A percentile compares a stretch with the other conserved stretches of the same genome.
phyloP scores from a whole-genome alignment of 30 jellyfish, hydroid and myxozoan genomes.

The Aurelia aurita complex sp. Pacific region DNA sequence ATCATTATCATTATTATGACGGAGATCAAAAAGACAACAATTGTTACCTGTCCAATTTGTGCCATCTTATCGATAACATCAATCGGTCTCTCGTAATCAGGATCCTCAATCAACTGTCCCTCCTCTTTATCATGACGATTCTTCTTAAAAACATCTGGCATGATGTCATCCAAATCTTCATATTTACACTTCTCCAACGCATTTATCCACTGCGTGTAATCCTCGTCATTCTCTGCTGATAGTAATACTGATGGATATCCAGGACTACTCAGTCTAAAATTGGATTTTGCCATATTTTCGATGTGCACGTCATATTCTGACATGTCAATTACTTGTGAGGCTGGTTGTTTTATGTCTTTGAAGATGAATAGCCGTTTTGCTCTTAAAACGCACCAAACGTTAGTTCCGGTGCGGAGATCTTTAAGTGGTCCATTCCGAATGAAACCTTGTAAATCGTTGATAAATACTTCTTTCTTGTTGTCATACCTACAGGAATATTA shows the following conservation, averaged over 20 bases:
- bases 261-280: conserved; percentile 62
- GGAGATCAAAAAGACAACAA: too few species aligned
- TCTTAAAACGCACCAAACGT: conserved; percentile 82
- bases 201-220: conserved; percentile 64
- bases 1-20: too few species aligned
- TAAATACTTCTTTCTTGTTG: conserved; percentile 19
- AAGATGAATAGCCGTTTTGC: conserved; percentile 63
- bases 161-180: conserved; percentile 40
- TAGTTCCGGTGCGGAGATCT: conserved; percentile 64
- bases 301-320: conserved; percentile 61
- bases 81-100: conserved; percentile 75
- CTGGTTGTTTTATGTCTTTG: conserved; percentile 78
- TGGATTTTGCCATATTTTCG: conserved; percentile 7
- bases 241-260: conserved; percentile 69
- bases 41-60: conserved; percentile 4
- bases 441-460: conserved; percentile 69
- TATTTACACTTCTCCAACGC: conserved; percentile 80
- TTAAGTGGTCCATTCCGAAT: conserved; percentile 76
- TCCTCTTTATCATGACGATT: not conserved
- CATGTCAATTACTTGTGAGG: conserved; percentile 67
- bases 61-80: conserved; percentile 50
- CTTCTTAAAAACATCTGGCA: conserved; percentile 20
- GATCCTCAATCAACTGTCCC: conserved; percentile 46
- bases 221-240: conserved; percentile 83
- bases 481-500: not conserved